A percentile compares a stretch with the other conserved stretches of the same genome.
phyloP scores from a whole-genome alignment of 92 coral and sea anemone genomes.

The Scolanthus callimorphus region DNA sequence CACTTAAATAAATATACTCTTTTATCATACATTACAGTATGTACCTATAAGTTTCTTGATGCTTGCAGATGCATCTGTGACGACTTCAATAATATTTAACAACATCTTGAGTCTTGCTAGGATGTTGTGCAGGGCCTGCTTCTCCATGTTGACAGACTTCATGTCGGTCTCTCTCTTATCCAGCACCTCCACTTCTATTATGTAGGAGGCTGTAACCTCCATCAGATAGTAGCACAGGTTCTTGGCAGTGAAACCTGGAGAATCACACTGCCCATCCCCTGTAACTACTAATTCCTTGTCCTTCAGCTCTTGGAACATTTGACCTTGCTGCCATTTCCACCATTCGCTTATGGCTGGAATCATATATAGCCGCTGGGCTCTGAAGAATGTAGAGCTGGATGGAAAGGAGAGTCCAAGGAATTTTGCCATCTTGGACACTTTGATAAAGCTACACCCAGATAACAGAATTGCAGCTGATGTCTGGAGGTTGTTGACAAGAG shows the following conservation, averaged over 20 bases:
- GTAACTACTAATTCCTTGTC: slow-evolving; percentile 24
- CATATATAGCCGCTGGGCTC: slow-evolving; percentile 36
- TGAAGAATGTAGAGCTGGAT: slow-evolving; percentile 29
- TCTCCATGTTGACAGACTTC: slow-evolving; percentile 16
- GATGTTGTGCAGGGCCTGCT: not conserved
- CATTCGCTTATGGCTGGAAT: slow-evolving; percentile 51
- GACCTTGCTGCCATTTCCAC: slow-evolving; percentile 42
- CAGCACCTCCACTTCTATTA: slow-evolving; percentile 24
- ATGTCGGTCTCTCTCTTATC: slow-evolving; percentile 30
- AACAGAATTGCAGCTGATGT: slow-evolving; percentile 38
- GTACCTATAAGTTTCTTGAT: slow-evolving; percentile 24
- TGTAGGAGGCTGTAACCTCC: slow-evolving; percentile 14
- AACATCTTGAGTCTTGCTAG: not conserved
- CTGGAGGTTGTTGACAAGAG: slow-evolving; percentile 40
- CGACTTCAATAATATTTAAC: slow-evolving; percentile 1
- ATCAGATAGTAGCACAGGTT: no score
- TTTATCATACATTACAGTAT: not conserved
- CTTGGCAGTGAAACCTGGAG: slow-evolving; percentile 52
- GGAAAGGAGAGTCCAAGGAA: slow-evolving; percentile 39
- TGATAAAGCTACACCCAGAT: slow-evolving; percentile 38
- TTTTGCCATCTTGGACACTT: slow-evolving; percentile 18
- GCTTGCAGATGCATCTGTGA: slow-evolving; percentile 27
- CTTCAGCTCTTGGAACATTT: slow-evolving; percentile 19
- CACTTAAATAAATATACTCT: no score
- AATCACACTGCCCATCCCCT: slow-evolving; percentile 79